Conservation (phyloP, 2,797 vertebrate species). For the Syngnathus acus region DNA sequence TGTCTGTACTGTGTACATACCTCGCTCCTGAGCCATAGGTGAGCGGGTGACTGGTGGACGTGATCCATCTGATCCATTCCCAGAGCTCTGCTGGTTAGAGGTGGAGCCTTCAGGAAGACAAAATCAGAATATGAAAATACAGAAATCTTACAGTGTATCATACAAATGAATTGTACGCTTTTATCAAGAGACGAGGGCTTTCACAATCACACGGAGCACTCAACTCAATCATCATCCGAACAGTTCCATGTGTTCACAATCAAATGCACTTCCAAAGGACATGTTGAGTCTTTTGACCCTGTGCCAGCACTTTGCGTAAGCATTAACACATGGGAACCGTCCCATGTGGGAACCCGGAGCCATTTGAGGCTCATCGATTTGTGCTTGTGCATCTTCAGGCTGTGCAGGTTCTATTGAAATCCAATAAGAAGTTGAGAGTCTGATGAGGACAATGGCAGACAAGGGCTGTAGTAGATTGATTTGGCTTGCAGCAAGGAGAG, state of each 20-base stretch:
- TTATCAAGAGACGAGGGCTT: neutral
- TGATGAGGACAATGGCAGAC: conserved; percentile 64
- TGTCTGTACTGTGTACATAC: conserved; percentile 44
- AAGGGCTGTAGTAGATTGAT: conserved; percentile 51
- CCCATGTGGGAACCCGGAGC: conserved; percentile 38
- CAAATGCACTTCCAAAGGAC: conserved; percentile 45
- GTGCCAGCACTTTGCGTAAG: conserved; percentile 35
- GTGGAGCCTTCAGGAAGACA: conserved; percentile 72
- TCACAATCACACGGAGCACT: neutral
- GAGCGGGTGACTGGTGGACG: conserved; percentile 85
- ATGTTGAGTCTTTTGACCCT: conserved; percentile 34
- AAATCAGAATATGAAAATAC: neutral
- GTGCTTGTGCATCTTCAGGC: conserved; percentile 47
- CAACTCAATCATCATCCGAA: conserved; percentile 17
- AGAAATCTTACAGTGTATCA: neutral
- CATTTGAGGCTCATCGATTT: conserved; percentile 53
- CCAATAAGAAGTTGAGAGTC: conserved; percentile 53
- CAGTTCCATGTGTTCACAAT: conserved; percentile 23
- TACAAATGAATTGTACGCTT: neutral
- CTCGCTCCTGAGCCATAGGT: conserved; percentile 91
- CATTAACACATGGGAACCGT: conserved; percentile 34
- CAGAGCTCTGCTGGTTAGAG: conserved; percentile 81
- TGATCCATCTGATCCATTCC: conserved; percentile 82
- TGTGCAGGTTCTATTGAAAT: conserved; percentile 56
- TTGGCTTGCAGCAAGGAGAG: conserved; percentile 52